Evolutionary conservation across 1,140 invertebrate genomes (phyloP), one percentile per base, ranked within the genome.

Genomic region (Hypsibius dujardini): DNA sequence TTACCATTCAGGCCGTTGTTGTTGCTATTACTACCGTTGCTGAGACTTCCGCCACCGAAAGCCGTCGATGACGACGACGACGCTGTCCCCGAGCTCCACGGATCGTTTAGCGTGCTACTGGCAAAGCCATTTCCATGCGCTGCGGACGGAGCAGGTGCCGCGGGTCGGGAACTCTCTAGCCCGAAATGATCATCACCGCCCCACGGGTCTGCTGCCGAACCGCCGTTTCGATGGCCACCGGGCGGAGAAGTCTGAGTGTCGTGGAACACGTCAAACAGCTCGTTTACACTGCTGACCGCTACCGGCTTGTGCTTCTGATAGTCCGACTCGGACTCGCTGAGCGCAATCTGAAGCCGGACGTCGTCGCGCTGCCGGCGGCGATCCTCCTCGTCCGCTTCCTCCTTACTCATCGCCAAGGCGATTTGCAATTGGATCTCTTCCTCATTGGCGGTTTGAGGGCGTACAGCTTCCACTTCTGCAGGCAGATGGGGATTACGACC

Each of bases 351-450:
- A 73, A 97, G 83, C 40, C 93, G 84, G 69, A 97, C 88, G 79
- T 95, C 93, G 79, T 97, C 93, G 75, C 89, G 90, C 73, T 90
- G 86, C 69, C 90, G 84, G 78, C 92, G 86, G 75, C 93, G 87
- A 80, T 96, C 90, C 77, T 97, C 92, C 78, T 95, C 88, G 77
- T 98, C 95, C 46, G 94, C 93, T 82, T 99, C 95, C 80, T 99
- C 95, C 73, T 94, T 87, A 70, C 91, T 95, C 90, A 98, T 95
- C 62, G 95, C 95, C 77, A 99, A 82, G 46, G 95, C 95, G 75
- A 99, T 84, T 81, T 98, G 93, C 72, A 98, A 81, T 79, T 99
- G 95, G 73, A 98, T 83, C 80, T 98, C 95, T 83, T 98, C 95
- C 80, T 98, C 95, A 0, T 94, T 94, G 1, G 89, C 87, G 1